These are phyloP conservation scores for Neoascia interrupta DNA, from an alignment of 2,888 invertebrate species.

Conservation along the genomic window DNA sequence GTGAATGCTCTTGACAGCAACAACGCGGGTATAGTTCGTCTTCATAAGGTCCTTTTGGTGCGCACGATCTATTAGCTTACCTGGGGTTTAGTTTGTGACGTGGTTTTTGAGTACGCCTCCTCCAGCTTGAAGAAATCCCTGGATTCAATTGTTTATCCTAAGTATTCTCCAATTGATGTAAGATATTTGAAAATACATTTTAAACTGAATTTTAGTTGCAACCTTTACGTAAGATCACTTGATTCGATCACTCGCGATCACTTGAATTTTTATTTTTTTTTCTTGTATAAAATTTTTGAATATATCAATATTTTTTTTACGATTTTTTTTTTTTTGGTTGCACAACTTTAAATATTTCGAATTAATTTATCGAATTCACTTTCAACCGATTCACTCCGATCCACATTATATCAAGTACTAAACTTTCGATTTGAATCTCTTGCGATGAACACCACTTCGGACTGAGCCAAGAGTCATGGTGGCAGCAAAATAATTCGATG, in stretches of 20 bases:
- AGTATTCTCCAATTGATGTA: conserved; percentile 27
- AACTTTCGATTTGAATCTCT: conserved; percentile 64
- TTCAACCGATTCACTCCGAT: conserved; percentile 64
- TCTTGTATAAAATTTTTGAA: not conserved
- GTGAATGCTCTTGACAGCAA: not conserved
- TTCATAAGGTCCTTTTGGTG: too few relatives aligned
- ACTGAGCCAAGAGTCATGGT: conserved; percentile 34
- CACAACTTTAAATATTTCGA: conserved; percentile 25
- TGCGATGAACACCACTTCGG: conserved; percentile 27
- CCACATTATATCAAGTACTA: conserved; percentile 60
- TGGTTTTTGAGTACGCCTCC: not conserved
- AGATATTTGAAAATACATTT: conserved; percentile 38
- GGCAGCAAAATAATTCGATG: too few relatives aligned
- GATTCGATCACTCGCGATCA: conserved; percentile 19
- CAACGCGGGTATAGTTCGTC: not conserved
- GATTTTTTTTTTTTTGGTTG: conserved; percentile 70
- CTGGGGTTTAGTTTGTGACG: conserved; percentile 33
- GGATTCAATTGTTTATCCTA: conserved; percentile 53
- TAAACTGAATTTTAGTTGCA: not conserved
- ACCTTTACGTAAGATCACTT: too few relatives aligned
- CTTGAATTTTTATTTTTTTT: not conserved
- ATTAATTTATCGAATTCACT: conserved; percentile 47
- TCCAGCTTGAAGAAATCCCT: conserved; percentile 39
- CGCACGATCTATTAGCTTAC: conserved; percentile 8
- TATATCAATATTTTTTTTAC: too few relatives aligned